These are phyloP conservation scores for Kryptolebias ocellatus DNA, from an alignment of 2,797 vertebrate species.

Conservation along the genomic window DNA sequence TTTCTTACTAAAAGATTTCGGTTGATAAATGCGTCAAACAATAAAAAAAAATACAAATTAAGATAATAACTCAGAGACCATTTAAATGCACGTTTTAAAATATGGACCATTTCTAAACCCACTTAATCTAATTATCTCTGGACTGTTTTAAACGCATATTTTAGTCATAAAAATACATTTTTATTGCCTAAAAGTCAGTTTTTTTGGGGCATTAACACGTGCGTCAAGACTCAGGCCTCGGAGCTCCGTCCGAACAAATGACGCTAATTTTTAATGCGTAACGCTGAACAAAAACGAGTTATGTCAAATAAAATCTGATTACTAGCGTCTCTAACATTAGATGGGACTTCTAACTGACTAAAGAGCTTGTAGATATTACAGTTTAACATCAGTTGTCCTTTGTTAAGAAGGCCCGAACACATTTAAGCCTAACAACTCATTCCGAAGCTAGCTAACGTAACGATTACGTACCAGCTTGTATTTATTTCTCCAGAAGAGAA, in stretches of 20 bases:
- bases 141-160: neutral
- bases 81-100: neutral
- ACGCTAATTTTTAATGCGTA: neutral
- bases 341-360: fast-evolving
- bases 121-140: neutral
- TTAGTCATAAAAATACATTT: fast-evolving
- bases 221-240: constrained; percentile 46
- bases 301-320: fast-evolving
- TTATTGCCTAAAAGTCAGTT: neutral
- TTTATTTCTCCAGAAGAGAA: constrained; percentile 41
- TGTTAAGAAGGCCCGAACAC: constrained; percentile 39
- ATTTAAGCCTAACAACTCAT: constrained; percentile 15
- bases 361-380: neutral
- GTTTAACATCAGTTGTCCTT: neutral
- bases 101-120: neutral
- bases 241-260: neutral
- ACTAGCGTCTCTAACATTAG: fast-evolving
- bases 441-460: constrained; percentile 31
- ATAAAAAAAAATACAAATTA: neutral
- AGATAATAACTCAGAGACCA: neutral
- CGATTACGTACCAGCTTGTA: constrained; percentile 58
- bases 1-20: neutral
- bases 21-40: neutral
- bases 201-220: constrained; percentile 55
- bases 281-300: neutral